Percentiles rank a stretch among this genome's conserved stretches.
Evolutionary conservation across 2,113 vertebrate genomes (phyloP).

Genomic region (Lophochroa leadbeateri): DNA sequence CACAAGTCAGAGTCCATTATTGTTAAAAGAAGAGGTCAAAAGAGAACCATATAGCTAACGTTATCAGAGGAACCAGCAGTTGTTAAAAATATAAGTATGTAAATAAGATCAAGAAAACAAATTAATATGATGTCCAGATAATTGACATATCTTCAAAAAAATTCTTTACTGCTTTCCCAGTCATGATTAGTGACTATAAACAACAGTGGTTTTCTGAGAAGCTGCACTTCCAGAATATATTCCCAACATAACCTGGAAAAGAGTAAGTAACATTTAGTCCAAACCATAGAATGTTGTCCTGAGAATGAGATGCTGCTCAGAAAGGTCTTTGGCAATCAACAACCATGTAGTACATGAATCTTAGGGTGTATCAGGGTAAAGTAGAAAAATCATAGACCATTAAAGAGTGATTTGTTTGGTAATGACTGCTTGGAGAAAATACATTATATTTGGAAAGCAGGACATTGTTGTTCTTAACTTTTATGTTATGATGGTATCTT

Average conservation of each 20-base stretch:
- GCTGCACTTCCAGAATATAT: not conserved
- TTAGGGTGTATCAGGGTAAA: not conserved
- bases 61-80: not conserved
- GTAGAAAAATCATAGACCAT: not conserved
- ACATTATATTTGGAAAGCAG: not conserved
- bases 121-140: not conserved
- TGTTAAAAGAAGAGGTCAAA: not conserved
- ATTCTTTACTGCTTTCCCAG: not conserved
- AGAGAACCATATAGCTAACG: not conserved
- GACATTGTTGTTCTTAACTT: not conserved
- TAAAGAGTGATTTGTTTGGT: not conserved
- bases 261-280: not conserved
- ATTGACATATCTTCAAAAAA: not conserved
- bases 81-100: not conserved
- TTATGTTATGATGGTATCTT: not conserved
- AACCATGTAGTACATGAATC: not conserved
- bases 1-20: not conserved
- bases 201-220: not conserved
- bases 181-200: not conserved
- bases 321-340: not conserved
- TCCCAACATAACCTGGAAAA: not conserved
- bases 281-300: not conserved
- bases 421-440: not conserved
- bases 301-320: not conserved
- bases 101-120: not conserved